A percentile compares a stretch with the other conserved stretches of the same genome.
phyloP scores from a whole-genome alignment of 2,888 invertebrate species.

The Kryphioiulus occultus region DNA sequence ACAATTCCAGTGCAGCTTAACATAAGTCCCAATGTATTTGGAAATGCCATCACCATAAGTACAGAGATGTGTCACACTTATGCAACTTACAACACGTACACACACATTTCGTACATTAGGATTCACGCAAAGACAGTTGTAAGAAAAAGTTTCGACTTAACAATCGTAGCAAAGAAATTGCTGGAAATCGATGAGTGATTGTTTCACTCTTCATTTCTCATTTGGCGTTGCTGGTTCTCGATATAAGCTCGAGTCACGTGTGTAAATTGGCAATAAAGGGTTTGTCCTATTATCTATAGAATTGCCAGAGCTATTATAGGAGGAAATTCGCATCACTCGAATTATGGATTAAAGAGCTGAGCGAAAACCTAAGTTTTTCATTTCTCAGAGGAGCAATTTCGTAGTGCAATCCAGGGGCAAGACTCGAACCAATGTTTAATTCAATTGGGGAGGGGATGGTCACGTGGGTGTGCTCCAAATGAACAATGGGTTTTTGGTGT shows the following conservation, averaged over 20 bases:
- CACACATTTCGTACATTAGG: no score
- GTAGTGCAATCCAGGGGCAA: not conserved
- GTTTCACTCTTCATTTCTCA: not conserved
- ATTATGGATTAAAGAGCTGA: constrained; percentile 21
- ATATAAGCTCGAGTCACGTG: not conserved
- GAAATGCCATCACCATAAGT: no score
- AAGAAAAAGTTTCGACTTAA: no score
- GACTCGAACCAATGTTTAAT: constrained; percentile 8
- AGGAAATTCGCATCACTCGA: not conserved
- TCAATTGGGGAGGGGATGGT: not conserved
- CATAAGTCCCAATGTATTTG: no score
- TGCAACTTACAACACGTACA: no score
- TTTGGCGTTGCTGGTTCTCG: not conserved
- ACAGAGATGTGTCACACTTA: no score
- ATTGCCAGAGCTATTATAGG: not conserved
- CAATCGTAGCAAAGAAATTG: not conserved
- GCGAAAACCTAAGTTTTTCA: constrained; percentile 17
- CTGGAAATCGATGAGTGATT: not conserved
- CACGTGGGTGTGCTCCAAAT: not conserved
- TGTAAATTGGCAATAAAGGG: not conserved
- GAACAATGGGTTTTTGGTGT: not conserved
- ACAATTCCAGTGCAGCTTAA: no score
- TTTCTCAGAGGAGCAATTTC: not conserved
- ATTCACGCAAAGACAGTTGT: no score
- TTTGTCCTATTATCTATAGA: not conserved